Base-by-base conservation (phyloP, 2,113 vertebrate species). In the Smithornis capensis region DNA sequence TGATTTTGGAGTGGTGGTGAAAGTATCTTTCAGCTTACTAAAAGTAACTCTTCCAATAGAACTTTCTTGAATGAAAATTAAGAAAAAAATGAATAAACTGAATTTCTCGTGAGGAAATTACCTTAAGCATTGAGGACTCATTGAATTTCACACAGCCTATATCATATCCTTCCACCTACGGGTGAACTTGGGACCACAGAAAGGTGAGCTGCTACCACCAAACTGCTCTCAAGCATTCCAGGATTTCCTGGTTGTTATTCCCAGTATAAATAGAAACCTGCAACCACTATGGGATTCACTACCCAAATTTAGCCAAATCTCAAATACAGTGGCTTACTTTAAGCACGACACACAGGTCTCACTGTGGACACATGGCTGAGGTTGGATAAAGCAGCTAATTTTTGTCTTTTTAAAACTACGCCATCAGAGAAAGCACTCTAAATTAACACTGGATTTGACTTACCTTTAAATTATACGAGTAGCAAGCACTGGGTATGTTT, bases 301-400 rank as follows among this genome's bases (percentile, higher is more conserved):
- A 42, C 21, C 6, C 9, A 71, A 71, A 67, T 42, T 50, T 2
- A 59, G 44, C 17, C 22, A 49, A 35, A 45, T 29, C 33, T 71
- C 60, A 52, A 70, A 42, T 2, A 10, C 1, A 28, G 35, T 6
- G 11, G 24, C 9, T 87, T 40, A 14, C 15, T 64, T 76, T 7
- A 65, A 74, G n/a, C 45, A 57, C 81, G 56, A 18, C 38, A 50
- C 0, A 0, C 24, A 60, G 24, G 6, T 53, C 18, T 16, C 37
- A 23, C 5, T 0, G 0, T 4, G 25, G n/a, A 56, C 31, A 42
- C 33, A 15, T 15, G 18, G 27, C 13, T 14, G 4, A 17, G 25
- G 17, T 6, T 6, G 2, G 56, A 57, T 11, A 81, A 77, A 81
- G 22, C 31, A 68, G 52, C 7, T 44, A 5, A 31, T 16, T 82